Conservation (phyloP, 1,140 invertebrate genomes). For the Brachionus sp. region DNA sequence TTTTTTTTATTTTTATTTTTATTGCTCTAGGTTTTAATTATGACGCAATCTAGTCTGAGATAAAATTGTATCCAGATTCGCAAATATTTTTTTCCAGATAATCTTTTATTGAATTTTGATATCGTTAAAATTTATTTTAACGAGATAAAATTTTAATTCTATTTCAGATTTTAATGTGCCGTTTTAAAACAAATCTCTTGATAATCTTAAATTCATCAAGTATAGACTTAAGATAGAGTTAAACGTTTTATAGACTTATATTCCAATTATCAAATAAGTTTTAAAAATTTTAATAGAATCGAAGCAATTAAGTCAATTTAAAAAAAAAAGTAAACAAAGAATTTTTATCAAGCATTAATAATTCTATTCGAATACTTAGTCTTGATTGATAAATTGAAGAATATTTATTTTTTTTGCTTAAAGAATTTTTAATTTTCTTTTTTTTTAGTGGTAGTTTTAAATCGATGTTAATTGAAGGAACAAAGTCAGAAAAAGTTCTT, state of each 20-base stretch:
- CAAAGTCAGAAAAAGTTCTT: slow-evolving; percentile 7
- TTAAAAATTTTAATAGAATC: no score
- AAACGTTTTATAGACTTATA: neutral
- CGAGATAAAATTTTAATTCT: neutral
- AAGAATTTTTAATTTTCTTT: neutral
- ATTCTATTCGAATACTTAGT: neutral
- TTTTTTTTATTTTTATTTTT: neutral
- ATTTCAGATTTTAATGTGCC: neutral
- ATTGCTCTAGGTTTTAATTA: neutral
- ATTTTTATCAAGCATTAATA: neutral
- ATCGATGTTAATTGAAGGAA: slow-evolving; percentile 7
- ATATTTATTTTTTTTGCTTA: neutral
- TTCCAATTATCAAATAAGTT: no score
- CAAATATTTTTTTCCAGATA: neutral
- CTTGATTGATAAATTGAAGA: neutral
- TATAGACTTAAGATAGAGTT: neutral
- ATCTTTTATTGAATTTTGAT: neutral
- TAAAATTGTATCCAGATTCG: neutral
- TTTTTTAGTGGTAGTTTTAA: neutral
- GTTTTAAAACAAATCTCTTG: neutral
- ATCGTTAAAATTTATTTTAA: neutral
- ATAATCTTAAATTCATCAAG: neutral
- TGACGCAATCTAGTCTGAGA: neutral
- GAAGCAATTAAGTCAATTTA: neutral
- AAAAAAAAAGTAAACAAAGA: neutral